These are phyloP conservation scores for Sturnus vulgaris DNA, from an alignment of 2,113 vertebrate genomes.

Conservation along the genomic window DNA sequence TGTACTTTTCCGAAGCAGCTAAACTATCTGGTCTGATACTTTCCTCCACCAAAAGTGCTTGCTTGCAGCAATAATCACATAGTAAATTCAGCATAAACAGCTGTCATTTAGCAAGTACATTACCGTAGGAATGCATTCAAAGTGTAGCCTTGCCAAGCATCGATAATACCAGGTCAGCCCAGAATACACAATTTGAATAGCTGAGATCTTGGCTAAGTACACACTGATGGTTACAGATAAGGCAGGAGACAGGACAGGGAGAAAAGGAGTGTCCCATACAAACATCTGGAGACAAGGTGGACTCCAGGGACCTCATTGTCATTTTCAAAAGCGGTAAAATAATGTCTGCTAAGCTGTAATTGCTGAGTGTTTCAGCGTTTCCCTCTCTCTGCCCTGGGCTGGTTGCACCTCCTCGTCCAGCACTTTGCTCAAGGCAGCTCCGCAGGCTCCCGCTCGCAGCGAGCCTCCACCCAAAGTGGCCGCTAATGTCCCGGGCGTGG, in stretches of 20 bases:
- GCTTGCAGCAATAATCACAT: neutral
- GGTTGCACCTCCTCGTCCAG: neutral
- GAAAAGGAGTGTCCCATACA: neutral
- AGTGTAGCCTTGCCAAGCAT: neutral
- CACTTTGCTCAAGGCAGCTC: neutral
- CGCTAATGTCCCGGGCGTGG: accelerated
- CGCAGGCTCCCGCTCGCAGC: neutral
- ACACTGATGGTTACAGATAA: neutral
- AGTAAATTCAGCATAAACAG: neutral
- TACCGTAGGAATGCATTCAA: neutral
- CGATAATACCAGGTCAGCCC: neutral
- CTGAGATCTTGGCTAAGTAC: neutral
- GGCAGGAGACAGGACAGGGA: neutral
- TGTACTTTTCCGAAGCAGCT: neutral
- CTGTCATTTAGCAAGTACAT: neutral
- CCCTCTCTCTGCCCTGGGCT: neutral
- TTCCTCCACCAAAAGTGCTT: neutral
- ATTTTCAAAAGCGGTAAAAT: neutral
- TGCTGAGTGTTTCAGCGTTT: neutral
- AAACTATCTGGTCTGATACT: neutral
- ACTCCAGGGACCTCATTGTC: neutral
- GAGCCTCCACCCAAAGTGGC: neutral
- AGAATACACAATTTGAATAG: neutral
- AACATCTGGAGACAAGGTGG: neutral
- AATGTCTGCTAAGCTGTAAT: neutral